phyloP scores from a whole-genome alignment of 2,888 invertebrate genomes.

The Sceliomorpha sp. region DNA sequence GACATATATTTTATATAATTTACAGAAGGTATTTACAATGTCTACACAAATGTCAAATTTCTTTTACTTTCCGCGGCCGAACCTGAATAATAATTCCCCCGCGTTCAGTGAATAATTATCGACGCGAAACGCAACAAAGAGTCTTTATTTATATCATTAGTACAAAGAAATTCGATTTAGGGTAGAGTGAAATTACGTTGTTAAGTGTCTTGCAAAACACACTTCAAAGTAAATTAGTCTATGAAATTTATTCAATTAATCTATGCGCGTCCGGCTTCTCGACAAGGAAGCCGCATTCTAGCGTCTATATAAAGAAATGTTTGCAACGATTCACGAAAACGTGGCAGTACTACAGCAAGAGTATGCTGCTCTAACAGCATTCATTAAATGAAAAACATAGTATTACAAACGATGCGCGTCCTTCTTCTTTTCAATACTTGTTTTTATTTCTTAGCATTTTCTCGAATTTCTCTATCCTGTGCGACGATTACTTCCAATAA shows the following conservation, averaged over 20 bases:
- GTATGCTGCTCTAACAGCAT: conserved; percentile 39
- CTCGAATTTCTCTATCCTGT: neutral
- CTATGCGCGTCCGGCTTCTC: neutral
- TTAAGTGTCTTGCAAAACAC: conserved; percentile 17
- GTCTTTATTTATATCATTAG: conserved; percentile 60
- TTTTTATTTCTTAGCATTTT: neutral
- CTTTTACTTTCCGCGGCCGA: conserved; percentile 25
- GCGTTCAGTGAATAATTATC: conserved; percentile 29
- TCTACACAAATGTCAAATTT: conserved; percentile 26
- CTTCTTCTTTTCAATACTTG: conserved; percentile 12
- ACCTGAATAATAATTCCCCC: conserved; percentile 15
- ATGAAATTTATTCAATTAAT: conserved; percentile 15
- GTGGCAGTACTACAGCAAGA: conserved; percentile 50
- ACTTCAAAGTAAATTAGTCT: conserved; percentile 15
- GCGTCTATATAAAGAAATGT: conserved; percentile 14
- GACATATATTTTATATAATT: conserved; percentile 36
- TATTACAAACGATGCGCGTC: conserved; percentile 24
- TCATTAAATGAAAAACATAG: conserved; percentile 22
- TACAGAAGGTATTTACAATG: conserved; percentile 55
- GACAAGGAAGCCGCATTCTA: conserved; percentile 6
- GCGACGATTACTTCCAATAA: conserved; percentile 8
- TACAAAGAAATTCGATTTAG: conserved; percentile 58
- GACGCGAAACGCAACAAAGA: conserved; percentile 26
- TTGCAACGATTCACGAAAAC: conserved; percentile 20
- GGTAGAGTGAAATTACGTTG: conserved; percentile 2